phyloP scores from a whole-genome alignment of 2,797 vertebrate genomes.

The Xenopus petersii region DNA sequence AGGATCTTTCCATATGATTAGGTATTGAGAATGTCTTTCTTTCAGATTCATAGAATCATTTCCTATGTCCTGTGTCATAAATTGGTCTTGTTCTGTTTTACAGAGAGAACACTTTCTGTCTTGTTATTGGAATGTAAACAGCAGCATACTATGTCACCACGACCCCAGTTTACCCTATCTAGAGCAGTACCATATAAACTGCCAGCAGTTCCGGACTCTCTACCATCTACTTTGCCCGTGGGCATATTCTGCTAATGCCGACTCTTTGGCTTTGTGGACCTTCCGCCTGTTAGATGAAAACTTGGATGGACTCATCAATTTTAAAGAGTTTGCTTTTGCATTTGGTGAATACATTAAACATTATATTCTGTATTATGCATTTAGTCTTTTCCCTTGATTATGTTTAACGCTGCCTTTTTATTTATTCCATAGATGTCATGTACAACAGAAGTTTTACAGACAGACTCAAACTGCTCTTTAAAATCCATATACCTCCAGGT shows the following conservation, averaged over 20 bases:
- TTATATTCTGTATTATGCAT: not conserved
- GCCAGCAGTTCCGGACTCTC: conserved; percentile 84
- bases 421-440: conserved; percentile 77
- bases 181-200: conserved; percentile 92
- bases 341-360: conserved; percentile 70
- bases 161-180: conserved; percentile 92
- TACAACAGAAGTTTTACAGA: conserved; percentile 92
- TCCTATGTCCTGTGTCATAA: not conserved
- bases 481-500: conserved; percentile 94
- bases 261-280: conserved; percentile 81
- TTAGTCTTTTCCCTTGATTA: not conserved
- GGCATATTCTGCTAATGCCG: conserved; percentile 76
- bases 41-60: no score
- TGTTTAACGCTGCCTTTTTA: conserved; percentile 20
- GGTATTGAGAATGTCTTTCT: no score
- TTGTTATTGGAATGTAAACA: conserved; percentile 86
- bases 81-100: conserved; percentile 34
- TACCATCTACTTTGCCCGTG: conserved; percentile 88
- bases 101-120: conserved; percentile 93
- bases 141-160: conserved; percentile 80
- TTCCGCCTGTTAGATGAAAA: conserved; percentile 89
- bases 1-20: no score
- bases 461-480: conserved; percentile 94
- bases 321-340: conserved; percentile 85
- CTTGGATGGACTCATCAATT: conserved; percentile 86